Base-by-base conservation (phyloP, 2,797 vertebrate genomes). In the Acrossocheilus wenchowensis region DNA sequence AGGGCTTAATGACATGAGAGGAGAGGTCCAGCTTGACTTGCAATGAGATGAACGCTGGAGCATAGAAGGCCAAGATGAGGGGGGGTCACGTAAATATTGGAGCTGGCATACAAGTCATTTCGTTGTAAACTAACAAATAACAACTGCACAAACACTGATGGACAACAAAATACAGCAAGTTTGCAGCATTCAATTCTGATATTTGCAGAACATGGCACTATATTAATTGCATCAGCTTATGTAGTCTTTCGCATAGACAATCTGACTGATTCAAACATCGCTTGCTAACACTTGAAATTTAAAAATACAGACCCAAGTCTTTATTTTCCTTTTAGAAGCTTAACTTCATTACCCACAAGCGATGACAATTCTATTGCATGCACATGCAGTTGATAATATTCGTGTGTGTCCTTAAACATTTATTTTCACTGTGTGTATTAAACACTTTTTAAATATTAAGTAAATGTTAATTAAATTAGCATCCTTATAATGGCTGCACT, bases 1-100 rank as follows among this genome's bases (percentile, higher is more conserved):
- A 92, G 96, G 92, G 95, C 96, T 95, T 94, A 36, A 96, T 96
- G 94, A 91, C 95, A 94, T 91, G 90, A 91, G 90, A 90, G 90
- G 91, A 87, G 89, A 89, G 91, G 91, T 90, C 87, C 89, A 86
- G 77, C 52, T 34, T 80, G 66, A 73, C 66, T 69, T 64, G 62
- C 75, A 71, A 60, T 34, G 62, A 68, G 69, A 88, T 41, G 73
- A 73, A 26, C 23, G 30, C 45, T 36, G 10, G 52, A 36, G 36
- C 9, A 81, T 60, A 78, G 78, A 87, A 86, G 66, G 57, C 19
- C 60, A 50, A 57, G 62, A 84, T 72, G n/a, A 60, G 12, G 30
- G 30, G 64, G 39, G 41, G 68, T 82, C 78, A 43, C 23, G 23
- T 66, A 81, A 83, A 80, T 78, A 57, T 48, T 78, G 26, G 21